phyloP scores from a whole-genome alignment of 2,797 vertebrate genomes.

The Falco rusticolus region DNA sequence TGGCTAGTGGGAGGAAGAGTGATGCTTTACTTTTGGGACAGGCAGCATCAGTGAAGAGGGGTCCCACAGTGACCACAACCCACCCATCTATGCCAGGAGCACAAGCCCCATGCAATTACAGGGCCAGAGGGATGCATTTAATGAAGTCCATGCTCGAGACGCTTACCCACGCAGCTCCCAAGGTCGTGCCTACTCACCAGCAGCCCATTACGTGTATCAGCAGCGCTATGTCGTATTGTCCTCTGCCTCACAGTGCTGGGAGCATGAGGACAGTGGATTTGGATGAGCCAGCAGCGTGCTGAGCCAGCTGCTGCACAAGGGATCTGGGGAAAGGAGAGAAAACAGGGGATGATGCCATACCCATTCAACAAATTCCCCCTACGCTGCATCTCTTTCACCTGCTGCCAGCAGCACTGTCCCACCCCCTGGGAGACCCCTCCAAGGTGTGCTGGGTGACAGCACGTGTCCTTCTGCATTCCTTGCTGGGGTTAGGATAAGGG shows the following conservation, averaged over 20 bases:
- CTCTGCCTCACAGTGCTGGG: neutral
- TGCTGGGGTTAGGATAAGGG: neutral
- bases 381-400: accelerated
- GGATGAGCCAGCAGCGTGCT: neutral
- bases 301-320: neutral
- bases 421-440: accelerated
- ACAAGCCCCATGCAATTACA: accelerated
- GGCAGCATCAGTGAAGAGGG: neutral
- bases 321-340: neutral
- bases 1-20: neutral
- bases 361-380: neutral
- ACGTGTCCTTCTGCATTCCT: neutral
- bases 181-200: accelerated
- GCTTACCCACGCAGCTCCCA: neutral
- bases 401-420: neutral
- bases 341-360: neutral
- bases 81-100: neutral
- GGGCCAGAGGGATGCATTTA: neutral
- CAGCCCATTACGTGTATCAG: accelerated
- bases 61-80: neutral
- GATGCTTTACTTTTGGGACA: neutral
- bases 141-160: neutral
- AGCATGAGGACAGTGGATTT: neutral
- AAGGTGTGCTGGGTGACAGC: neutral
- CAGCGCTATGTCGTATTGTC: neutral